Evolutionary conservation across 2,113 vertebrate genomes (phyloP).

Genomic region (Harpagus bidentatus): DNA sequence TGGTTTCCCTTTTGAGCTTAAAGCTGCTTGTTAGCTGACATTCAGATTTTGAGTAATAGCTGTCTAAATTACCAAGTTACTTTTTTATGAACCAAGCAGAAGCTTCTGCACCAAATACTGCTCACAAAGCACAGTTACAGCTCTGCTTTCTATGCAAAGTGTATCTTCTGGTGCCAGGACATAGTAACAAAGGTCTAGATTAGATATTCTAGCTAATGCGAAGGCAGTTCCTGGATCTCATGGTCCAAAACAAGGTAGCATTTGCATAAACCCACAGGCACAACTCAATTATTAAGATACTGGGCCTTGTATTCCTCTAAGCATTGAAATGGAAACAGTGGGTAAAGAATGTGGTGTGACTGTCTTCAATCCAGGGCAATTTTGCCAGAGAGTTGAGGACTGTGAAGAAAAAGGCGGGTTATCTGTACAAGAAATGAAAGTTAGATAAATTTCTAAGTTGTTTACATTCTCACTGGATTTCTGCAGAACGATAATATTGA

Average conservation of each 20-base stretch:
- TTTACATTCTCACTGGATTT: background rate
- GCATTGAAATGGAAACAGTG: background rate
- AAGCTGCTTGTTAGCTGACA: background rate
- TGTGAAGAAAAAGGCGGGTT: background rate
- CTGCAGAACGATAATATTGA: background rate
- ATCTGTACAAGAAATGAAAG: background rate
- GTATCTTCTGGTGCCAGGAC: background rate
- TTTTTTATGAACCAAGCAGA: background rate
- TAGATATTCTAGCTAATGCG: background rate
- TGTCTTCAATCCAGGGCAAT: background rate
- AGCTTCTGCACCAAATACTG: background rate
- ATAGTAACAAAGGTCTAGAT: background rate
- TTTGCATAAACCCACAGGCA: background rate
- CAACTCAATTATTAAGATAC: background rate
- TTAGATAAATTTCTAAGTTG: background rate
- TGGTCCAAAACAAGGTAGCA: background rate
- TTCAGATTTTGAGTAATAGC: background rate
- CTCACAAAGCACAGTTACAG: background rate
- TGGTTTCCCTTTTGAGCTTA: background rate
- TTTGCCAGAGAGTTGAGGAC: background rate
- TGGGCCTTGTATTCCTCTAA: background rate
- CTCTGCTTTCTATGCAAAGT: background rate
- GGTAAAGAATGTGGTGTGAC: background rate
- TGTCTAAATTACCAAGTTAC: background rate
- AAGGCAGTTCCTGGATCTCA: background rate